Percentiles rank a stretch among this genome's conserved stretches.
These are phyloP conservation scores for Okapia johnstoni DNA, from an alignment of 2,113 vertebrate genomes.

Conservation along the genomic window DNA sequence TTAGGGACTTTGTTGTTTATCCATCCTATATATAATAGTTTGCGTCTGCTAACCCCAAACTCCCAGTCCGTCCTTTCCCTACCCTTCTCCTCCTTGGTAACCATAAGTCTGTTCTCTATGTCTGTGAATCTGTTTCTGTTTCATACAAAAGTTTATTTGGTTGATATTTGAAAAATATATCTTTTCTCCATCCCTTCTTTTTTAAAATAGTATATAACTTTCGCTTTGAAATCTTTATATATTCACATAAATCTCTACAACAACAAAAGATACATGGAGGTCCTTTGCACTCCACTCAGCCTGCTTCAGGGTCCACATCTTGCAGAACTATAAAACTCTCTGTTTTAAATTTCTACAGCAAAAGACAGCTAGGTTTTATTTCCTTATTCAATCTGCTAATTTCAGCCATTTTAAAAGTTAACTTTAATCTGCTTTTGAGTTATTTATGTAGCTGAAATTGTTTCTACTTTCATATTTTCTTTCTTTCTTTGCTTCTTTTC, in stretches of 20 bases:
- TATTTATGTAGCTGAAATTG: neutral
- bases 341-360: neutral
- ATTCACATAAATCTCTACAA: neutral
- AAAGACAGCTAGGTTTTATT: neutral
- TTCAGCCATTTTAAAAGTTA: neutral
- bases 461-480: neutral
- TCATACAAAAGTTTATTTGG: neutral
- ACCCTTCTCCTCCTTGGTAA: neutral
- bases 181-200: neutral
- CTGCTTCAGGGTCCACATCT: neutral
- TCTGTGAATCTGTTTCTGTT: neutral
- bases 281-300: neutral
- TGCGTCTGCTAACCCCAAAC: neutral
- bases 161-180: neutral
- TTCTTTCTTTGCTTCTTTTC: neutral
- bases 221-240: neutral
- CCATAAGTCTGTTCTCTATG: neutral
- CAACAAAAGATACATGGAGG: neutral
- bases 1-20: neutral
- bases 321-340: neutral
- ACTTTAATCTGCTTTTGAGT: neutral
- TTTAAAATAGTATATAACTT: neutral
- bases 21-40: neutral
- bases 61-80: neutral
- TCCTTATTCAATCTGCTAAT: neutral